phyloP scores from a whole-genome alignment of 2,113 vertebrate genomes.

The Syngnathus scovelli region DNA sequence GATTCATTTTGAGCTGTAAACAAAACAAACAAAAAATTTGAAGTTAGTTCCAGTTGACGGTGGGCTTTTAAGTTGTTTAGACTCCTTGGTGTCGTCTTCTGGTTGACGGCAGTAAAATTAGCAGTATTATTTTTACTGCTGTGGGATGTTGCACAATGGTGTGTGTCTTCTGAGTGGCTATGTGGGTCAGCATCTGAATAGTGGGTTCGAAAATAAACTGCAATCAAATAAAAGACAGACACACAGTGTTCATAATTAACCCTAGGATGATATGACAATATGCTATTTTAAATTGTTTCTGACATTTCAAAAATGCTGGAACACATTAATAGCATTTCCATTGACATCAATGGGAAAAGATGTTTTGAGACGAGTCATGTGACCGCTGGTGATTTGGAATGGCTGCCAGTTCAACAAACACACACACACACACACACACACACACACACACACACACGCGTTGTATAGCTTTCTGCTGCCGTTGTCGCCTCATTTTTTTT shows the following conservation, averaged over 20 bases:
- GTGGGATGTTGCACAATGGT: not conserved
- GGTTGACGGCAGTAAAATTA: not conserved
- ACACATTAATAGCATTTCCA: no score
- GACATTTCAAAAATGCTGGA: not conserved
- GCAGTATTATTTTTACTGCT: not conserved
- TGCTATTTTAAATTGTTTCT: no score
- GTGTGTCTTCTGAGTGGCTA: not conserved
- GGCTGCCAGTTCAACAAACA: no score
- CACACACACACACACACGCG: no score
- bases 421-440: no score
- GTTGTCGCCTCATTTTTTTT: not conserved
- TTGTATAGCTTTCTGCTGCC: not conserved
- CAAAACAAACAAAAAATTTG: no score
- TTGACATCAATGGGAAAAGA: no score
- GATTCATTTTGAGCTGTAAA: no score
- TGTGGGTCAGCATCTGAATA: not conserved
- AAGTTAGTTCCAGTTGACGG: not conserved
- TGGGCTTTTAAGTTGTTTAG: not conserved
- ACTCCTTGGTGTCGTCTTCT: not conserved
- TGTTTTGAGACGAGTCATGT: no score
- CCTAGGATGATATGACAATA: no score
- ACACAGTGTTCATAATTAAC: not conserved
- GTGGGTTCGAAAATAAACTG: not conserved
- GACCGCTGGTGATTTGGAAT: no score
- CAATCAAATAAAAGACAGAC: not conserved